Base-by-base conservation (phyloP, 2,113 vertebrate genomes). In the Lipophrys pholis region DNA sequence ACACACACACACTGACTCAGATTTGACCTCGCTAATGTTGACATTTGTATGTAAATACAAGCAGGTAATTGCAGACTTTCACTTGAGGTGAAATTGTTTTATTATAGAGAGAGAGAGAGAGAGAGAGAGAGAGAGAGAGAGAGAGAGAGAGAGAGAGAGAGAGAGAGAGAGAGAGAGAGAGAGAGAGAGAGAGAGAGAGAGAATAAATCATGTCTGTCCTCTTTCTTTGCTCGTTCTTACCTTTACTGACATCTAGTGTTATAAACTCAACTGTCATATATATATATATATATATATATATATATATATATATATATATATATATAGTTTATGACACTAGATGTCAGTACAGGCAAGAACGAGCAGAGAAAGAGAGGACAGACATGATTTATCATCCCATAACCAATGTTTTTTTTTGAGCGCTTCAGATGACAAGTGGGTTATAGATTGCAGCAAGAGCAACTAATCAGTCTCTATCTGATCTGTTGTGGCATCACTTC, bases 291-390 rank as follows among this genome's bases (percentile, higher is more conserved):
- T n/a, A n/a, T n/a, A n/a, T n/a, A n/a, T n/a, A n/a, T n/a, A n/a
- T n/a, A n/a, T n/a, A n/a, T n/a, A n/a, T n/a, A n/a, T n/a, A n/a
- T n/a, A n/a, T n/a, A n/a, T n/a, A n/a, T n/a, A n/a, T n/a, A n/a
- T n/a, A n/a, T n/a, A n/a, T n/a, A n/a, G 40, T 5, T 65, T 68
- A 9, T 7, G 64, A 83, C 87, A 85, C 82, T 83, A 87, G 87
- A 81, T 83, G 87, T 85, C 84, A 87, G 82, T 58, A 81, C 55
- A 86, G 21, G 21, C 21, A 30, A 30, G 21, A 30, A 30, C 2
- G 21, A 30, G 21, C 21, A 36, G 11, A 39, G 11, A 62, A 11
- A 38, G 43, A 67, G 38, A 51, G 2, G 21, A 8, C 12, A n/a
- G 36, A 9, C 2, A 3, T 36, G 21, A 58, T 45, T 67, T 30